Percentiles rank a stretch among this genome's conserved stretches.
phyloP scores from a whole-genome alignment of 2,113 vertebrate species.

The Oceanites oceanicus region DNA sequence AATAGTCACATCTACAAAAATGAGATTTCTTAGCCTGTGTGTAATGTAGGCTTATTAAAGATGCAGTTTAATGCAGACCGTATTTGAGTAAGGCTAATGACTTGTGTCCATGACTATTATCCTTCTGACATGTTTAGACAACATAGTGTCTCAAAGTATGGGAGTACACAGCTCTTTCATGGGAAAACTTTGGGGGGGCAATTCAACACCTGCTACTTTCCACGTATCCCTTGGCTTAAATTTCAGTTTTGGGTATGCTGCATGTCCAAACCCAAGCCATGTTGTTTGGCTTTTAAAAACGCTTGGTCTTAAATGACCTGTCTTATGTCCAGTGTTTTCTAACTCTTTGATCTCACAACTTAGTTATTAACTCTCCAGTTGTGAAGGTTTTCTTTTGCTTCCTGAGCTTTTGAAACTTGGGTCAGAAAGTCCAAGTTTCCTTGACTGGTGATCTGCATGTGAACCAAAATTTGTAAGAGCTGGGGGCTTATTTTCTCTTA shows the following conservation, averaged over 20 bases:
- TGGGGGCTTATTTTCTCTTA: not conserved
- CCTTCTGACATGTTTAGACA: not conserved
- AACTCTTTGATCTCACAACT: not conserved
- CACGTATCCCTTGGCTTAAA: not conserved
- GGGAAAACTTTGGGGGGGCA: not conserved
- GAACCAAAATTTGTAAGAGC: not conserved
- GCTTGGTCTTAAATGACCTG: not conserved
- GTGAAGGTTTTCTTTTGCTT: not conserved
- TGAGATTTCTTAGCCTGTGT: not conserved
- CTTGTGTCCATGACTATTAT: accelerated
- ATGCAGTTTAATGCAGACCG: not conserved
- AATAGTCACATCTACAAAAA: not conserved
- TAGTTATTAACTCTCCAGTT: not conserved
- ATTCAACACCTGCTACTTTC: not conserved
- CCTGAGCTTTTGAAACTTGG: not conserved
- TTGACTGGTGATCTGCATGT: not conserved
- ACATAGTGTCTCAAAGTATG: not conserved
- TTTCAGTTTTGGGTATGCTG: not conserved
- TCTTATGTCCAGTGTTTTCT: not conserved
- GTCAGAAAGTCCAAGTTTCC: not conserved
- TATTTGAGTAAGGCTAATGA: not conserved
- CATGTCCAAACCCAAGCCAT: not conserved
- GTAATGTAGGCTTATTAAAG: not conserved
- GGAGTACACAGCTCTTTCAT: not conserved
- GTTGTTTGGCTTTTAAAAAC: not conserved